Conservation (phyloP, 2,113 vertebrate genomes). For the Brachyhypopomus occidentalis region DNA sequence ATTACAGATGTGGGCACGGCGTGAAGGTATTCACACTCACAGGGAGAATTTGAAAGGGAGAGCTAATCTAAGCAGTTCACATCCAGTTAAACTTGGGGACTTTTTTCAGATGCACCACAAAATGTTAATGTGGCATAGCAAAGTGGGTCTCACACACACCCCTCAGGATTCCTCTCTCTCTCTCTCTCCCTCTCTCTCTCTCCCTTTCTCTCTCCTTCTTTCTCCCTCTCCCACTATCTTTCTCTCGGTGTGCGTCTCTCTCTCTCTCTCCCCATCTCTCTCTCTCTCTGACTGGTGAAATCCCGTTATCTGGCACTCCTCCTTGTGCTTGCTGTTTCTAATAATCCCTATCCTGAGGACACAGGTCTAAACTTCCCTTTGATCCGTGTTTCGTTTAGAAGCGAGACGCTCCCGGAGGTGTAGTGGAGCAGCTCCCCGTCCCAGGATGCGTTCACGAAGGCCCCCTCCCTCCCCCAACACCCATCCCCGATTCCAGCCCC, state of each 20-base stretch:
- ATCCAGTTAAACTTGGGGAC: not conserved
- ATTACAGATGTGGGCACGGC: not conserved
- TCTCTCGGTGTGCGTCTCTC: conserved; percentile 8
- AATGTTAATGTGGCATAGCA: conserved; percentile 11
- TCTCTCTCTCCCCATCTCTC: conserved; percentile 7
- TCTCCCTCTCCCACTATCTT: not conserved
- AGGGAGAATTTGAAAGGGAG: not conserved
- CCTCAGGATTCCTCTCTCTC: not conserved
- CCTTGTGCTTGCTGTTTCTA: conserved; percentile 65
- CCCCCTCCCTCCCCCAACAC: not conserved
- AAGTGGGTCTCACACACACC: not conserved
- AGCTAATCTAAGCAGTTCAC: not conserved
- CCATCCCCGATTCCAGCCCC: not conserved
- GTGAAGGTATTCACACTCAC: not conserved
- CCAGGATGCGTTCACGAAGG: not conserved
- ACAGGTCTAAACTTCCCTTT: conserved; percentile 80
- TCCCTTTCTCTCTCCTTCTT: not conserved
- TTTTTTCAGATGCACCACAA: not conserved
- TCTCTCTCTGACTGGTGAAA: conserved; percentile 38
- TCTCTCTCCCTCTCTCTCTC: conserved; percentile 2
- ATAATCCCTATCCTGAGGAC: conserved; percentile 78
- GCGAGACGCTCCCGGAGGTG: conserved; percentile 63
- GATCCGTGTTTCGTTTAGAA: conserved; percentile 82
- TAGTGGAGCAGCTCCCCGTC: conserved; percentile 17
- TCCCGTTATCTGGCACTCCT: conserved; percentile 51